Percentiles rank a stretch among this genome's conserved stretches.
phyloP scores from a whole-genome alignment of 2,797 vertebrate genomes.

The Phoeniculus purpureus region DNA sequence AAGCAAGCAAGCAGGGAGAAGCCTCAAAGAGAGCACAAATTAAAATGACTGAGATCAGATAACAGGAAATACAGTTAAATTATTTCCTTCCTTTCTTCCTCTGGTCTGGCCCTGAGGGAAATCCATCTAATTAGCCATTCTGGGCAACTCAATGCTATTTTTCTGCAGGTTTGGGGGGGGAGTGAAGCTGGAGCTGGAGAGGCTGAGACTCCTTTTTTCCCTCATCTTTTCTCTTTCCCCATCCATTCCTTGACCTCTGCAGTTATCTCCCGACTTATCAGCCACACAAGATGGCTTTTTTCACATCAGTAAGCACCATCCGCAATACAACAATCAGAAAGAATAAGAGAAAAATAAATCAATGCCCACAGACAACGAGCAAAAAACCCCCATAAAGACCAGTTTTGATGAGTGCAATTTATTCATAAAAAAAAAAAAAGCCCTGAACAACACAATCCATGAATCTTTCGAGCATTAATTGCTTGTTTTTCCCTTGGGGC shows the following conservation, averaged over 20 bases:
- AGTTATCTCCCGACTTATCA: constrained; percentile 76
- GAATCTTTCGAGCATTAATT: constrained; percentile 41
- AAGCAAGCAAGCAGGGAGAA: not conserved
- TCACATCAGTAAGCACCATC: constrained; percentile 77
- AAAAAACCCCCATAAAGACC: not conserved
- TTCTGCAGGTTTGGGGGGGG: not conserved
- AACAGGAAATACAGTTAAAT: constrained; percentile 39
- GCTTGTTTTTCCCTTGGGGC: not conserved
- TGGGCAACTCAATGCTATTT: not conserved
- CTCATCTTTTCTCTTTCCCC: constrained; percentile 10
- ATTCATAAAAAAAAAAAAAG: constrained; percentile 52
- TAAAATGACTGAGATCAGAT: constrained; percentile 60
- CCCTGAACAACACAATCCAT: constrained; percentile 13
- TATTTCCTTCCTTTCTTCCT: constrained; percentile 46
- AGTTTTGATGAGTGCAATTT: constrained; percentile 59
- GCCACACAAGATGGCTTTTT: constrained; percentile 71
- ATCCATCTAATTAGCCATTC: constrained; percentile 49
- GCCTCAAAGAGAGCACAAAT: constrained; percentile 57
- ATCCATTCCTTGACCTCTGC: constrained; percentile 69
- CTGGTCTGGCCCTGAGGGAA: constrained; percentile 6
- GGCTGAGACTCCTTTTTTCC: not conserved
- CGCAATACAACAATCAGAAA: constrained; percentile 72
- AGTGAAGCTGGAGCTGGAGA: not conserved
- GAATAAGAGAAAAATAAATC: constrained; percentile 75
- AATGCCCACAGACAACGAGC: constrained; percentile 63